Evolutionary conservation across 2,797 vertebrate species (phyloP).

Genomic region (Chloroceryle amazona): DNA sequence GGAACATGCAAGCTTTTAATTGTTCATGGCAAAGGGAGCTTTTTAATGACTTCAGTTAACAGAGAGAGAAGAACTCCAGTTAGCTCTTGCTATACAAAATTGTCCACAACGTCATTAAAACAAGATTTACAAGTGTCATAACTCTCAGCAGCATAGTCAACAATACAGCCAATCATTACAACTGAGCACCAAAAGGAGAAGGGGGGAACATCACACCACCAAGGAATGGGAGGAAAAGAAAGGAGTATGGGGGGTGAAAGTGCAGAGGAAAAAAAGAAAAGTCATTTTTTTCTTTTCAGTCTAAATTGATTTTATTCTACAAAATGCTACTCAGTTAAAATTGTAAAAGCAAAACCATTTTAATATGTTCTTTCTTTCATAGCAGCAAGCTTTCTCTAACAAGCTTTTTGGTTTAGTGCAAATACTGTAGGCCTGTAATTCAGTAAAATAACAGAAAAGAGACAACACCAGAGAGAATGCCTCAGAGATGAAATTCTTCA

Average conservation of each 20-base stretch:
- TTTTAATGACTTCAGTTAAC: conserved; percentile 79
- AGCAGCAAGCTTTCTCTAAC: conserved; percentile 85
- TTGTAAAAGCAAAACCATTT: conserved; percentile 79
- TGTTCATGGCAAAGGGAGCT: conserved; percentile 72
- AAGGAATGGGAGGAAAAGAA: not conserved
- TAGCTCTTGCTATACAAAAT: conserved; percentile 76
- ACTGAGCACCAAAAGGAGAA: conserved; percentile 66
- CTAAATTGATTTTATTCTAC: conserved; percentile 84
- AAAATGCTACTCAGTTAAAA: conserved; percentile 82
- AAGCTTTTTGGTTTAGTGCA: conserved; percentile 85
- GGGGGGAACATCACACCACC: conserved; percentile 24
- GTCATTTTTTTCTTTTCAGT: conserved; percentile 72
- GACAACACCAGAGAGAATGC: conserved; percentile 63
- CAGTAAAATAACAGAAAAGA: conserved; percentile 71
- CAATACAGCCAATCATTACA: conserved; percentile 75
- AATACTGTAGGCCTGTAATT: conserved; percentile 82
- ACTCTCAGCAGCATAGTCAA: conserved; percentile 73
- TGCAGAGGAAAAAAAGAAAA: conserved; percentile 64
- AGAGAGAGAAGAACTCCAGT: conserved; percentile 73
- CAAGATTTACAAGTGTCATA: conserved; percentile 77
- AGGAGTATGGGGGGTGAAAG: not conserved
- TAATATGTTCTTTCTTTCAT: conserved; percentile 80
- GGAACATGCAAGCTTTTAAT: conserved; percentile 68
- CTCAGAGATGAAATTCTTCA: conserved; percentile 62
- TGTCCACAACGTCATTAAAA: conserved; percentile 77